Conservation (phyloP, 2,888 invertebrate genomes). For the Ecliptopera silaceata region DNA sequence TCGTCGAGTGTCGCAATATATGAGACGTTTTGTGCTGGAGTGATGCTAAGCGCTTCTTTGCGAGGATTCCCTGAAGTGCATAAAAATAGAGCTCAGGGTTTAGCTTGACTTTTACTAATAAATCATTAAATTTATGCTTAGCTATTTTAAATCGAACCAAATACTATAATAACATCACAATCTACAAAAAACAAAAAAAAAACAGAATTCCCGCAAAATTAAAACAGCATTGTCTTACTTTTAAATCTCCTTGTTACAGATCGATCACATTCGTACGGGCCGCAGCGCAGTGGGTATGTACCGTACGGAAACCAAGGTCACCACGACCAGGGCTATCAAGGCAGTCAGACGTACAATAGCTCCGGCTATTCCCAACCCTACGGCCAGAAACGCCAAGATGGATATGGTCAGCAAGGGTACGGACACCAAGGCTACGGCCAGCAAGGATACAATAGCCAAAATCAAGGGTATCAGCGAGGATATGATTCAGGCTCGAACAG, state of each 20-base stretch:
- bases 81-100: constrained; percentile 24
- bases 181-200: too few species aligned
- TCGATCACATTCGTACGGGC: constrained; percentile 68
- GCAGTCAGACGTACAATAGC: constrained; percentile 35
- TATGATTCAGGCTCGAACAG: constrained; percentile 13
- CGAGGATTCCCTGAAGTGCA: constrained; percentile 28
- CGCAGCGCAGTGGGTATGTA: constrained; percentile 66
- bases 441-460: constrained; percentile 26
- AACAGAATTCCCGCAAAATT: too few species aligned
- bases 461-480: constrained; percentile 30
- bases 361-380: constrained; percentile 36
- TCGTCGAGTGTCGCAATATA: constrained; percentile 56
- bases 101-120: not conserved
- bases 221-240: too few species aligned
- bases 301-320: constrained; percentile 43
- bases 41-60: constrained; percentile 23
- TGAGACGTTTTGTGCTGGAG: constrained; percentile 40
- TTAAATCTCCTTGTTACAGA: constrained; percentile 60
- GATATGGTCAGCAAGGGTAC: constrained; percentile 38
- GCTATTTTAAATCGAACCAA: too few species aligned
- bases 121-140: too few species aligned
- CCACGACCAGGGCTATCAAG: constrained; percentile 38
- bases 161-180: too few species aligned
- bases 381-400: constrained; percentile 30
- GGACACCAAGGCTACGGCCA: constrained; percentile 35